Evolutionary conservation across 1,140 invertebrate species (phyloP).

Genomic region (Thalassaphorura encarpata): DNA sequence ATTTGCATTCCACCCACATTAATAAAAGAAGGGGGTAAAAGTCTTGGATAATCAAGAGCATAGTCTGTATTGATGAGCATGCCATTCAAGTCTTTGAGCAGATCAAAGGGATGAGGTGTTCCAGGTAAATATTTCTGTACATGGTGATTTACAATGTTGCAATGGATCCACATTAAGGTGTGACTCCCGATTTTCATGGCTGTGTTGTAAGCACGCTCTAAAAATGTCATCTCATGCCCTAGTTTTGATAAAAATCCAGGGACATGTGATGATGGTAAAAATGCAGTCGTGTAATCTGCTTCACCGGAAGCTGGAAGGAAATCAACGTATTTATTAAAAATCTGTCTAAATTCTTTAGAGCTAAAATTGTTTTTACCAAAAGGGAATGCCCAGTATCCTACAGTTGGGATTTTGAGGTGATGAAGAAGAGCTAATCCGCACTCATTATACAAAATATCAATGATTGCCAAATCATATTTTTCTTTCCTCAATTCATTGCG

Average conservation of each 20-base stretch:
- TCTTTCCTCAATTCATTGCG: constrained; percentile 15
- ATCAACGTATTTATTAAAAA: not conserved
- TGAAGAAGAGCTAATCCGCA: constrained; percentile 32
- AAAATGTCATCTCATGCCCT: constrained; percentile 34
- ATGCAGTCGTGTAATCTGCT: constrained; percentile 34
- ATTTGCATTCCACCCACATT: constrained; percentile 36
- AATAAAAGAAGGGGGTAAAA: constrained; percentile 35
- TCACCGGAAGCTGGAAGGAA: constrained; percentile 21
- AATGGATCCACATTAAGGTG: constrained; percentile 33
- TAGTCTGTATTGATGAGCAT: constrained; percentile 37
- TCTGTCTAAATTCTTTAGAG: not conserved
- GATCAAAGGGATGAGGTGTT: constrained; percentile 31
- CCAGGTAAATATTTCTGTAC: constrained; percentile 33
- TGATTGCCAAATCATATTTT: constrained; percentile 32
- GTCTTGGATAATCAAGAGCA: constrained; percentile 35
- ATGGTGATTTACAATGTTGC: constrained; percentile 26
- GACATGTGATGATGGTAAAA: constrained; percentile 33
- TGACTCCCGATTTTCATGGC: constrained; percentile 31
- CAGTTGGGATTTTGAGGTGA: constrained; percentile 30
- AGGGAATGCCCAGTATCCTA: constrained; percentile 35
- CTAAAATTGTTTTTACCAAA: not conserved
- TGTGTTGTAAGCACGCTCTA: constrained; percentile 32
- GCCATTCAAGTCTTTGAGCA: constrained; percentile 34
- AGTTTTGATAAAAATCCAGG: constrained; percentile 34
- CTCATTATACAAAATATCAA: constrained; percentile 34